Evolutionary conservation across 1,140 invertebrate species (phyloP).

Genomic region (Temnothorax longispinosus): DNA sequence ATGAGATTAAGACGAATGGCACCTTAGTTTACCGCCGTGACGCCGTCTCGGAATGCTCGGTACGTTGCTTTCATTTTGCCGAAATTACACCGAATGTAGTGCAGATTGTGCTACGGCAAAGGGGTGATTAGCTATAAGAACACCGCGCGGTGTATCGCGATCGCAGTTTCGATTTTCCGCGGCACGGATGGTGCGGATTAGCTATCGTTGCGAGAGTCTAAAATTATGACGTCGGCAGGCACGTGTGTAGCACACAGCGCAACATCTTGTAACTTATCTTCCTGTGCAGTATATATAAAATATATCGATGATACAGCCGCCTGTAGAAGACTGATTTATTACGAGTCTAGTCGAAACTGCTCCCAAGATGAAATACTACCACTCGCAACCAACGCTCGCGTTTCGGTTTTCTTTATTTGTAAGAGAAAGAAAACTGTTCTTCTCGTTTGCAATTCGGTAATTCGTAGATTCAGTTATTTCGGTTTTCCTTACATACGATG

Average conservation of each 20-base stretch:
- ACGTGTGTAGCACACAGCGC: background rate
- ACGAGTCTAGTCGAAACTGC: constrained; percentile 8
- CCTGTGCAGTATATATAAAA: constrained; percentile 9
- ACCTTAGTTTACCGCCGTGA: constrained; percentile 1
- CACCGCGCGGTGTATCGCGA: constrained; percentile 5
- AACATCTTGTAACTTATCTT: constrained; percentile 35
- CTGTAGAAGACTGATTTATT: constrained; percentile 29
- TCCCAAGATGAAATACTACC: constrained; percentile 36
- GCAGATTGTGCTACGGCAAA: constrained; percentile 26
- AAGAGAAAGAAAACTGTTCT: no score
- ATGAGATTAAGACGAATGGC: constrained; percentile 57
- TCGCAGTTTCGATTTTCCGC: constrained; percentile 24
- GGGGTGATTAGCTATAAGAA: constrained; percentile 42
- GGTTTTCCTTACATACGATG: background rate
- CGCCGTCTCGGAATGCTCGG: background rate
- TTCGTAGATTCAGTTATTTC: background rate
- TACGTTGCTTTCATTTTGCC: constrained; percentile 39
- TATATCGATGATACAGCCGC: constrained; percentile 26
- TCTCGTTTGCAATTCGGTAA: background rate
- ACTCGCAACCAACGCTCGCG: background rate
- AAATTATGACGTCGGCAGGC: constrained; percentile 29
- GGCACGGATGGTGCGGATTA: constrained; percentile 11
- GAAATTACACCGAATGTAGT: constrained; percentile 30
- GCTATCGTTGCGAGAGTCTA: background rate
- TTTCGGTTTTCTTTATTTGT: background rate